Conservation (phyloP, 2,888 invertebrate species). For the Drosophila peninsularis region DNA sequence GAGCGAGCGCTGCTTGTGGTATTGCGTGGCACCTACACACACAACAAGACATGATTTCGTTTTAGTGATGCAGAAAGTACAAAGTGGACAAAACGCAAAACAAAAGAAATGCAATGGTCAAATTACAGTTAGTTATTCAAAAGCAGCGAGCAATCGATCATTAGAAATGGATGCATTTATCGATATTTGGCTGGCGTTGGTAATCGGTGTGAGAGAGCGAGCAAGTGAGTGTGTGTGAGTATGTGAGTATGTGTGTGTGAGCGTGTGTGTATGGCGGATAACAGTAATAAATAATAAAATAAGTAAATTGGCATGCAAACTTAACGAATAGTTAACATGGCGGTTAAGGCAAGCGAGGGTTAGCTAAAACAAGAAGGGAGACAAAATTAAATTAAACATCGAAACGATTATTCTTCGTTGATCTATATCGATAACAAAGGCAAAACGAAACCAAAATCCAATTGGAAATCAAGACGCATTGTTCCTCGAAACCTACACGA, state of each 20-base stretch:
- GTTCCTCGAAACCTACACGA: constrained; percentile 9
- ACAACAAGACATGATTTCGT: constrained; percentile 18
- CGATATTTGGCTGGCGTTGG: constrained; percentile 19
- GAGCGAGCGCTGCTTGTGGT: constrained; percentile 66
- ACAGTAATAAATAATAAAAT: neutral
- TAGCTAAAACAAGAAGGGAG: neutral
- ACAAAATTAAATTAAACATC: constrained; percentile 6
- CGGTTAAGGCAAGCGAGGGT: constrained; percentile 6
- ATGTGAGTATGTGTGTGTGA: neutral
- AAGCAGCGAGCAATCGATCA: constrained; percentile 53
- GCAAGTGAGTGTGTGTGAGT: constrained; percentile 8
- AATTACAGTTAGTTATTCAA: constrained; percentile 32
- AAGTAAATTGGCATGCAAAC: constrained; percentile 14
- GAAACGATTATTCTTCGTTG: constrained; percentile 1
- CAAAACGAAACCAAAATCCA: constrained; percentile 43
- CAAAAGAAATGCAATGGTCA: constrained; percentile 21
- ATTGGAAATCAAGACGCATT: constrained; percentile 20
- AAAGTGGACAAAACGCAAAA: neutral
- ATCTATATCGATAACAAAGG: constrained; percentile 9
- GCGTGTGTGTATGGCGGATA: constrained; percentile 7
- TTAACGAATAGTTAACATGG: constrained; percentile 5
- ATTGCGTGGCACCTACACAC: constrained; percentile 73
- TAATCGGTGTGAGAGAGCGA: constrained; percentile 17
- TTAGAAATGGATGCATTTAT: constrained; percentile 45
- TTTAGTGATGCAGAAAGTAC: constrained; percentile 8